Base-by-base conservation (phyloP, 2,113 vertebrate species). In the Loxodonta africana region DNA sequence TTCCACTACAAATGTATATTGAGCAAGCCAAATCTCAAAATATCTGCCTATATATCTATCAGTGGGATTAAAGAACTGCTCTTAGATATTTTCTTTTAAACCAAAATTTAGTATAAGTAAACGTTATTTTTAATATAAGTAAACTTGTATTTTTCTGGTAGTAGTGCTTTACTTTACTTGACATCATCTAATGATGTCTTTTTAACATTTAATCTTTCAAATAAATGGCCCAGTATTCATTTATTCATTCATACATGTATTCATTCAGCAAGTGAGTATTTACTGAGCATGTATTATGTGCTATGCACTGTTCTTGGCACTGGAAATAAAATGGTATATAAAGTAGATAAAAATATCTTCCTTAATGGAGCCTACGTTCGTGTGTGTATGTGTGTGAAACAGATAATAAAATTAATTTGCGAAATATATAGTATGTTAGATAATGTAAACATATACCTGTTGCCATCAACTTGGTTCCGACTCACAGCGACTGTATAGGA, bases 141-240 rank as follows among this genome's bases (percentile, higher is more conserved):
- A 90, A 37, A 90, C 33, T 26, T 84, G 33, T 5, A 95, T 71
- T 89, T 93, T 95, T 46, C 48, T 94, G 18, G 28, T 57, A 53
- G 26, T 88, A 96, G 14, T 12, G 41, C 41, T 95, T 91, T 65
- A 6, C 62, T 93, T 87, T 92, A 48, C 71, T 67, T 96, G 57
- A 60, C 7, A n/a, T 76, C 9, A 37, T 83, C 8, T 74, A 46
- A 69, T 44, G 53, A 63, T 65, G 3, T 71, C 84, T 77, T 94
- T 95, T 84, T 81, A 87, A 91, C 33, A 93, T 95, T 84, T 81
- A 87, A 91, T 26, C 62, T 93, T 95, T 77, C n/a, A 67, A 89
- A 67, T 77, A 86, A 78, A n/a, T 41, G 28, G 83, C 17, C 3
- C 2, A 17, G n/a, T 62, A n/a, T 33, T 90, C 12, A 44, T 71